Base-by-base conservation (phyloP, 2,113 vertebrate genomes). In the Collichthys lucidus region DNA sequence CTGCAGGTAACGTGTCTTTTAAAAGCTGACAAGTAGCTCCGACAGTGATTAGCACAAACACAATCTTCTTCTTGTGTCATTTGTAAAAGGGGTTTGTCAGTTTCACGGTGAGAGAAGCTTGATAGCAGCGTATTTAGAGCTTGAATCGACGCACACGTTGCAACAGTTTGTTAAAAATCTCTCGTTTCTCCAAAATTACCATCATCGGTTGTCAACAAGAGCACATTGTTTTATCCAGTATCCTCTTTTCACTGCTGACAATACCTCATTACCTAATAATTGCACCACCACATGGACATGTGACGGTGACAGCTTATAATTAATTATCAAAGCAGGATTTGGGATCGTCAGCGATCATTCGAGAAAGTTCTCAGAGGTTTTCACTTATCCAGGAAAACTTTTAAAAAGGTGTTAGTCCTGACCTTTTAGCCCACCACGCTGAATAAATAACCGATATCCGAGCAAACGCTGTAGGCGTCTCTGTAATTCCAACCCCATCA, bases 241-340 rank as follows among this genome's bases (percentile, higher is more conserved):
- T 62, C 49, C 20, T 46, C 14, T 47, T 15, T 59, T 46, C 10
- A 0, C 29, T 52, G 50, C 29, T 78, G 84, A 84, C 63, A 88
- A 42, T 59, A 57, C 20, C 64, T 78, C 50, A 85, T 80, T 82
- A 75, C 75, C 42, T 76, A 75, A 73, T 84, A 76, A 77, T 83
- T 61, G 22, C 17, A 60, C 46, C 61, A 71, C 40, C 46, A 19
- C 4, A 5, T 35, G 17, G 64, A 59, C 59, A 40, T 31, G 47
- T 50, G 11, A 24, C 14, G 35, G 14, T 84, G 86, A 80, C 81
- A 78, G 82, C 68, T 63, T 64, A 24, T 73, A 88, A 83, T 83
- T 87, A 85, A 46, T 77, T 57, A 49, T n/a, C 22, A 62, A 71
- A 59, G 16, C 11, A 60, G 65, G 57, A 73, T 74, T 49, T 17